Percentiles rank a stretch among this genome's conserved stretches.
Conservation (phyloP, 2,888 invertebrate genomes). For the Serripes groenlandicus region DNA sequence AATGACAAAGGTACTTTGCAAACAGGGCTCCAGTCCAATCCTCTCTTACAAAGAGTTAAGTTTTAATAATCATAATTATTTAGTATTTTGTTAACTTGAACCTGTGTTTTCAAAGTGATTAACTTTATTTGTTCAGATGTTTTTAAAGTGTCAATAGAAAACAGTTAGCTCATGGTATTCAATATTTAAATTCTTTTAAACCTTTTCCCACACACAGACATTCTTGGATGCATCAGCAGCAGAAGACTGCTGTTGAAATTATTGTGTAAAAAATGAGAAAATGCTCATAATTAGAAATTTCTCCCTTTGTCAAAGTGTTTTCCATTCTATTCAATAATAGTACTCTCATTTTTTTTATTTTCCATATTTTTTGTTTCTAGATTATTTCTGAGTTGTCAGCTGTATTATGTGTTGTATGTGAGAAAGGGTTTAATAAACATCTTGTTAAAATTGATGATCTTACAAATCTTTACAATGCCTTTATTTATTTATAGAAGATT, state of each 20-base stretch:
- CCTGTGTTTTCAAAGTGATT: slow-evolving; percentile 40
- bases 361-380: background rate
- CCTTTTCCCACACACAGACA: no score
- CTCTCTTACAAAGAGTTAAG: slow-evolving; percentile 54
- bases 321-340: background rate
- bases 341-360: background rate
- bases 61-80: slow-evolving; percentile 66
- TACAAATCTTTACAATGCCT: no score
- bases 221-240: no score
- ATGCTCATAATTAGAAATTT: background rate
- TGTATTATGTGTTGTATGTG: no score
- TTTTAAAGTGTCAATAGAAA: no score
- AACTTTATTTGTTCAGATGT: slow-evolving; percentile 45
- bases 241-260: no score
- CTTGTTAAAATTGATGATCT: no score
- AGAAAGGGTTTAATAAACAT: no score
- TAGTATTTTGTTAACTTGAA: slow-evolving; percentile 31
- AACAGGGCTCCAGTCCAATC: slow-evolving; percentile 8
- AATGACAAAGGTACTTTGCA: slow-evolving; percentile 16
- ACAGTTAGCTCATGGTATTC: no score
- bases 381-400: no score
- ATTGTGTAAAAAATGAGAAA: background rate
- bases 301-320: background rate
- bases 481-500: no score
- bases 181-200: no score